These are phyloP conservation scores for Cyanoderma ruficeps DNA, from an alignment of 2,113 vertebrate species.

Conservation along the genomic window DNA sequence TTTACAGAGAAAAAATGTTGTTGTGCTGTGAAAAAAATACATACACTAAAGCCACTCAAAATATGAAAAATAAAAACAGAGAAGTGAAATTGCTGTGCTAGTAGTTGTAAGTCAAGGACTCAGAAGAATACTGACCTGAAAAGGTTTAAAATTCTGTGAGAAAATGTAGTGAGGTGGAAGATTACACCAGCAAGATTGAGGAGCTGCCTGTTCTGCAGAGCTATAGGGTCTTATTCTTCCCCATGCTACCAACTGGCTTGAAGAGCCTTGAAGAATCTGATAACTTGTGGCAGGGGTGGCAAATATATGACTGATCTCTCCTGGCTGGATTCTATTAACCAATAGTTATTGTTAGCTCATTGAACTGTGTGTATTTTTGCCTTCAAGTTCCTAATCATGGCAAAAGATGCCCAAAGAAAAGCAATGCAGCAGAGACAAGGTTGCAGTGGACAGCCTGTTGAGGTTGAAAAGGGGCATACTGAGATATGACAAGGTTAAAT, in stretches of 20 bases:
- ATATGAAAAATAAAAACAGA: background rate
- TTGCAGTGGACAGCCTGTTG: background rate
- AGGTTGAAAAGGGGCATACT: background rate
- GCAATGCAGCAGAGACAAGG: background rate
- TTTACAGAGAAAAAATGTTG: background rate
- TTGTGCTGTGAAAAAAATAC: background rate
- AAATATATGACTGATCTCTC: background rate
- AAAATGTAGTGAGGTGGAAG: background rate
- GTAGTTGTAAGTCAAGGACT: background rate
- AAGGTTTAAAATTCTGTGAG: background rate
- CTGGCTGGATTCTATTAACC: background rate
- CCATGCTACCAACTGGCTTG: background rate
- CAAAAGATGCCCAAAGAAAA: background rate
- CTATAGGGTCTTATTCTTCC: background rate
- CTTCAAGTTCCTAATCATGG: background rate
- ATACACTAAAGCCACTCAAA: background rate
- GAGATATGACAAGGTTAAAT: background rate
- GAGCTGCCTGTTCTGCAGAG: background rate
- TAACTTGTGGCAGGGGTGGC: background rate
- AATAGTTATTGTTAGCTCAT: background rate
- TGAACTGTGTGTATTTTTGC: background rate
- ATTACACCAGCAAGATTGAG: background rate
- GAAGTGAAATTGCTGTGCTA: background rate
- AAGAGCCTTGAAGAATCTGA: background rate
- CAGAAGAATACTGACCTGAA: background rate